Evolutionary conservation across 2,113 vertebrate genomes (phyloP), one percentile per base, ranked within the genome.

Genomic region (Anthoscopus minutus): DNA sequence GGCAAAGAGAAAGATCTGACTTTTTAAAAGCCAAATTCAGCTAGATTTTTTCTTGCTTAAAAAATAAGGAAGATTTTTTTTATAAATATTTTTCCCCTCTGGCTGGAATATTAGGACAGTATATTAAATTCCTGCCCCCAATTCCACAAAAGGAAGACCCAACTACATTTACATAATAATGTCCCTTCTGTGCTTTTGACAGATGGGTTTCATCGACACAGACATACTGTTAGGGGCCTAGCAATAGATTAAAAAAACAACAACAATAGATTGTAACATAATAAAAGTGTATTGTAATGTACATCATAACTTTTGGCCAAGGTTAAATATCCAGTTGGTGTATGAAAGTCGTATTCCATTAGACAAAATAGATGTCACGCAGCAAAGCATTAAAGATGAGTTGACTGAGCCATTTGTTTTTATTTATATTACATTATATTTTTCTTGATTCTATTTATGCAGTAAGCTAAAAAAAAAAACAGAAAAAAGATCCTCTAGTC

Each of bases 81-180:
- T 96, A 97, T 98, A 97, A 98, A 97, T 66, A 96, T 86, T 97
- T 97, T 95, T 96, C 96, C 98, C 97, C 96, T 97, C 97, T 58
- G 85, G 95, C 97, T 98, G 97, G 96, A 92, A 98, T 98, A 98
- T 98, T 98, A 98, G 97, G 97, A 97, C 94, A 97, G 93, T 98
- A 98, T 98, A 98, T 98, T 98, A 98, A 97, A 98, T 98, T 98
- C 93, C 93, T 96, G 16, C 92, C 93, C 88, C 86, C 86, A 89
- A 40, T 78, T 94, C 80, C 90, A 95, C 92, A 96, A 98, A 98
- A 97, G 94, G 97, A 98, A 97, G 97, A 97, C 96, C 97, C 96
- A 97, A 91, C 95, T 94, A 96, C 97, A 98, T 98, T 98, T 98
- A 97, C 98, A 98, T 98, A 98, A 98, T 98, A 98, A 98, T 98